phyloP scores from a whole-genome alignment of 1,140 invertebrate genomes.

The Pseudachorutes palmiensis region DNA sequence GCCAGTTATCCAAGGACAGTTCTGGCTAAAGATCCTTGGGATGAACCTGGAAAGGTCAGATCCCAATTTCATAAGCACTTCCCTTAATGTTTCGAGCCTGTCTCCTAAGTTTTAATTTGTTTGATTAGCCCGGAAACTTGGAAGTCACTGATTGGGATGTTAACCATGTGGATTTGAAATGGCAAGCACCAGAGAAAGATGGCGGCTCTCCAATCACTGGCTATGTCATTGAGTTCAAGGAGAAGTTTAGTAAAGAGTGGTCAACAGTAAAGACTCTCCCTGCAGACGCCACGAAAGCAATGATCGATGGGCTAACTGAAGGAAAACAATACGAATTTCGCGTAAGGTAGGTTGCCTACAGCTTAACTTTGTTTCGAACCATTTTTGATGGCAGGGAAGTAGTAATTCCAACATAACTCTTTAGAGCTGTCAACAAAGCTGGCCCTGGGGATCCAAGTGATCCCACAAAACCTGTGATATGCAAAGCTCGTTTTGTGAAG shows the following conservation, averaged over 20 bases:
- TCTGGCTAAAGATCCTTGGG: slow-evolving; percentile 95
- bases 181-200: slow-evolving; percentile 79
- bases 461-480: slow-evolving; percentile 86
- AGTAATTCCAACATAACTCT: too few relatives aligned
- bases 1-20: slow-evolving; percentile 74
- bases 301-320: slow-evolving; percentile 84
- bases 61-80: slow-evolving; percentile 10
- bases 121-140: slow-evolving; percentile 79
- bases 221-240: slow-evolving; percentile 88
- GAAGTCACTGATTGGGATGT: slow-evolving; percentile 93
- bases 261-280: slow-evolving; percentile 66
- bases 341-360: too few relatives aligned
- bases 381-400: too few relatives aligned
- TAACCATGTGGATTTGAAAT: slow-evolving; percentile 86
- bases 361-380: too few relatives aligned
- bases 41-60: slow-evolving; percentile 49
- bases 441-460: slow-evolving; percentile 80
- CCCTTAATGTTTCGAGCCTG: background rate
- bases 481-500: slow-evolving; percentile 77
- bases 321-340: slow-evolving; percentile 87
- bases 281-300: slow-evolving; percentile 63
- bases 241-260: slow-evolving; percentile 87
- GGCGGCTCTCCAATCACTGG: slow-evolving; percentile 90
- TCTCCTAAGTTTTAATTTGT: slow-evolving; percentile 60
- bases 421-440: slow-evolving; percentile 71